Evolutionary conservation across 2,888 invertebrate genomes (phyloP).

Genomic region (Ectobius pallidus): DNA sequence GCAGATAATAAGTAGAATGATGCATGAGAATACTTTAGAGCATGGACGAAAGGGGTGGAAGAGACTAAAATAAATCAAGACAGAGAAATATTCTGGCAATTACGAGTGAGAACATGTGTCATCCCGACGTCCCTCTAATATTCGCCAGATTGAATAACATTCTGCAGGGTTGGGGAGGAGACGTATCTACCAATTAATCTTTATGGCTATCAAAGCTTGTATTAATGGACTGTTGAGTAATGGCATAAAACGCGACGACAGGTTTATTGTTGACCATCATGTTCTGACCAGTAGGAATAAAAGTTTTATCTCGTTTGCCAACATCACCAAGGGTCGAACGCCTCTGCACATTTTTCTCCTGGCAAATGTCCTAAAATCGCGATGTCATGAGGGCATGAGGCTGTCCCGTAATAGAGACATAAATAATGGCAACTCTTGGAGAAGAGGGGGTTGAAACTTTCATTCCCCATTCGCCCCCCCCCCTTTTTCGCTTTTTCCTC

Average conservation of each 20-base stretch:
- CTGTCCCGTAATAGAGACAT: slow-evolving; percentile 8
- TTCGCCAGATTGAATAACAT: too few relatives aligned
- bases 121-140: too few relatives aligned
- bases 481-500: neutral
- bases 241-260: neutral
- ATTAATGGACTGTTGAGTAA: slow-evolving; percentile 7
- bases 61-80: too few relatives aligned
- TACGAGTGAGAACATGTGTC: too few relatives aligned
- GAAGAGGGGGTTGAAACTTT: neutral
- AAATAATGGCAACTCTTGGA: slow-evolving; percentile 12
- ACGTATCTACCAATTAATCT: slow-evolving; percentile 19
- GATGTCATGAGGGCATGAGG: neutral
- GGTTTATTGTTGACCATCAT: slow-evolving; percentile 20
- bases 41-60: too few relatives aligned
- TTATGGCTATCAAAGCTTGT: neutral
- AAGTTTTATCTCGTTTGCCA: neutral
- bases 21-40: too few relatives aligned
- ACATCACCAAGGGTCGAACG: slow-evolving; percentile 15
- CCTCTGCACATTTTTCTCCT: neutral
- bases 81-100: too few relatives aligned
- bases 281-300: neutral
- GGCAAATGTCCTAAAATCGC: slow-evolving; percentile 26
- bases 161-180: neutral
- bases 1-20: too few relatives aligned
- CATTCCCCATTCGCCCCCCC: neutral